These are phyloP conservation scores for Dendropsophus ebraccatus DNA, from an alignment of 2,113 vertebrate species.

Conservation along the genomic window DNA sequence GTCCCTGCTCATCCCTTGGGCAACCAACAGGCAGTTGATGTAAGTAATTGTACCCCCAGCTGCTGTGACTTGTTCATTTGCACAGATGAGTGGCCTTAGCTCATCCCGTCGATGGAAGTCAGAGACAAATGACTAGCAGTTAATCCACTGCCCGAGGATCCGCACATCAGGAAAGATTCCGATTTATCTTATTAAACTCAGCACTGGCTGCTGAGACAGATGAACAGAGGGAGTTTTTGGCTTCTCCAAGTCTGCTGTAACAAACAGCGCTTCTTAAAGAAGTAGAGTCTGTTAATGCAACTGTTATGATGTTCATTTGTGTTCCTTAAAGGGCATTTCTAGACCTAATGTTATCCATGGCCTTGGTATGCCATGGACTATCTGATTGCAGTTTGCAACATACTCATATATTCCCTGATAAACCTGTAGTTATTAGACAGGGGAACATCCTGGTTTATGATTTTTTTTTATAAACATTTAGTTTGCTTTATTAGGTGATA, in stretches of 20 bases:
- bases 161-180: constrained; percentile 31
- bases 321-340: neutral
- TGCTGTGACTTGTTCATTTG: constrained; percentile 28
- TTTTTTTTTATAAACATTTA: too few relatives aligned
- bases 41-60: constrained; percentile 43
- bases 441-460: too few relatives aligned
- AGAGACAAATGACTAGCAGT: constrained; percentile 54
- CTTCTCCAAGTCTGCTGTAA: neutral
- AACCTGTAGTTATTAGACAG: too few relatives aligned
- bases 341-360: too few relatives aligned
- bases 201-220: neutral
- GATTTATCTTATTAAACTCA: constrained; percentile 45
- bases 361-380: too few relatives aligned
- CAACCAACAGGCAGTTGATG: neutral
- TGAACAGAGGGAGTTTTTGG: constrained; percentile 8
- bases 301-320: neutral
- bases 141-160: constrained; percentile 34
- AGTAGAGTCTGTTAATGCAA: neutral
- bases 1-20: constrained; percentile 5
- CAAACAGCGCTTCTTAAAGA: neutral
- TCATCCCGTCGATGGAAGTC: constrained; percentile 10
- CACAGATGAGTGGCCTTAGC: constrained; percentile 32
- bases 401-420: too few relatives aligned
- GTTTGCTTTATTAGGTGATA: too few relatives aligned
- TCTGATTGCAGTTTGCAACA: too few relatives aligned